Conservation (phyloP, 2,888 invertebrate genomes). For the Heterodera filipjevi region DNA sequence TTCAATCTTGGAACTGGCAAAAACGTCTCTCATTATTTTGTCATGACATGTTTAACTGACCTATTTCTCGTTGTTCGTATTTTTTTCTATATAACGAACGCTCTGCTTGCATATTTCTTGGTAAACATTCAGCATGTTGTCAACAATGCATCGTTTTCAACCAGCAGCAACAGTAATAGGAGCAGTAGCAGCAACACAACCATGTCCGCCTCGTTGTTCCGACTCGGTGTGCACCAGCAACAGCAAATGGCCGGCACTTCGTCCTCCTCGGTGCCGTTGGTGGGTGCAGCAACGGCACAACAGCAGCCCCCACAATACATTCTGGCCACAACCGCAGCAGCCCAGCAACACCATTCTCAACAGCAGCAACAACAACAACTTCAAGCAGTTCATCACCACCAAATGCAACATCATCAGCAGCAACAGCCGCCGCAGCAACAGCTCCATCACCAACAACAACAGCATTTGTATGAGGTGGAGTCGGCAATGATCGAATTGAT, state of each 20-base stretch:
- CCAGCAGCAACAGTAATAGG: too few species aligned
- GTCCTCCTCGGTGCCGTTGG: background rate
- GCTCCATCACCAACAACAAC: constrained; percentile 20
- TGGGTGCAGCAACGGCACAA: background rate
- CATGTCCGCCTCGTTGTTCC: too few species aligned
- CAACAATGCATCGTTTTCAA: too few species aligned
- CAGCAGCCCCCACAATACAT: constrained; percentile 2
- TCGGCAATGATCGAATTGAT: constrained; percentile 51
- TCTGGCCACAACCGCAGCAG: background rate
- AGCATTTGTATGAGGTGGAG: constrained; percentile 48
- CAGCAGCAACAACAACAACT: constrained; percentile 17
- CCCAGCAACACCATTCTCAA: background rate
- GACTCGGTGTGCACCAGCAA: background rate
- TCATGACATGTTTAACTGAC: too few species aligned
- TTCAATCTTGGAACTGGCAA: too few species aligned
- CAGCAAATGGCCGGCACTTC: background rate
- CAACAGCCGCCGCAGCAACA: constrained; percentile 17
- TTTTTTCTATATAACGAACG: too few species aligned
- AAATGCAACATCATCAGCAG: constrained; percentile 13
- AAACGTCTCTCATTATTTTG: too few species aligned
- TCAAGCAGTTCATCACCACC: constrained; percentile 1
- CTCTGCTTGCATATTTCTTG: too few species aligned
- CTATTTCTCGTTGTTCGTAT: too few species aligned
- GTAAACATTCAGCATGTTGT: too few species aligned
- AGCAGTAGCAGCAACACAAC: too few species aligned